Base-by-base conservation (phyloP, 1,140 invertebrate genomes). In the Dryas iulia region DNA sequence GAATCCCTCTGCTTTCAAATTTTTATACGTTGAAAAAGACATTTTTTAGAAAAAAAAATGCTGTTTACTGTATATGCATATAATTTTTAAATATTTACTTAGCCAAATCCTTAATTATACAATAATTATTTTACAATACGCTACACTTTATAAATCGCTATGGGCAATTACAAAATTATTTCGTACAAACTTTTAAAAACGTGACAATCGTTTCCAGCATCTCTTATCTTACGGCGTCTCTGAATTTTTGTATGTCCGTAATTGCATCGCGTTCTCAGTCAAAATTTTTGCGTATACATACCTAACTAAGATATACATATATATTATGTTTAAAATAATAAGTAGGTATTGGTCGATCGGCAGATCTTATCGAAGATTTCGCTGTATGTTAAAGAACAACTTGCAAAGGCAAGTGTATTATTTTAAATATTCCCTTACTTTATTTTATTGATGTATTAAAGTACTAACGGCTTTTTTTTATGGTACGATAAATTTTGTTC, bases 241-340 rank as follows among this genome's bases (percentile, higher is more conserved):
- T 59, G 73, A 72, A 86, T 83, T 84, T 84, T 81, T 70, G 76
- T 72, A 74, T 67, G 73, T 66, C 69, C 68, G 74, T 87, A 87
- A 86, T 87, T 87, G 72, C 77, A 77, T 76, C 70, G 76, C 77
- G 74, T 77, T 76, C 52, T 69, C 76, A 65, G 66, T 78, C 66
- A 74, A 72, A 83, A 82, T 74, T 82, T 79, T 78, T 69, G 72
- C 65, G 54, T 66, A 65, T 69, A 74, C 59, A 62, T 63, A n/a
- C n/a, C n/a, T n/a, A n/a, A n/a, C n/a, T n/a, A n/a, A n/a, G n/a
- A n/a, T n/a, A 61, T 59, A 18, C 10, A 21, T n/a, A 47, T 47
- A 47, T 47, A 21, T 47, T 59, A 58, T 73, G 64, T 69, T 72
- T 66, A 63, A 64, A 74, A 68, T 77, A 77, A 79, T 79, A 68